Evolutionary conservation across 2,113 vertebrate genomes (phyloP).

Genomic region (Promerops cafer): DNA sequence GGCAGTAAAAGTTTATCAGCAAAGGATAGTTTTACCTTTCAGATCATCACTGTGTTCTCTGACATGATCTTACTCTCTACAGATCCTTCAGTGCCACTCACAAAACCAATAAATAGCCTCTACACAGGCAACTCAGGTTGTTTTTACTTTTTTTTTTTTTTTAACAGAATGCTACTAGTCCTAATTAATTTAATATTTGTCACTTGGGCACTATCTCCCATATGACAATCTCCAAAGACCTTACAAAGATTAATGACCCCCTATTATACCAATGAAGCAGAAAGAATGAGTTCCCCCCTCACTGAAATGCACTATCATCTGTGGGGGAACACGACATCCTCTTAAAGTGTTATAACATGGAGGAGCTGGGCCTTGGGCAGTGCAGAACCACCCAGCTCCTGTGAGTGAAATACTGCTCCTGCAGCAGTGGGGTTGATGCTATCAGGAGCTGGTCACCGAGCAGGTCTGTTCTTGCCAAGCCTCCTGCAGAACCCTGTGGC

Average conservation of each 20-base stretch:
- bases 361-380: background rate
- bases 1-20: constrained; percentile 31
- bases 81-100: background rate
- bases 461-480: background rate
- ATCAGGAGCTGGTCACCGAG: background rate
- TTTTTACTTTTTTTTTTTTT: background rate
- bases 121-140: background rate
- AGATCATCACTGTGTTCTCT: background rate
- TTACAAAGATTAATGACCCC: constrained; percentile 31
- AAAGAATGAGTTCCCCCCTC: constrained; percentile 9
- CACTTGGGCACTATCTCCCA: constrained; percentile 5
- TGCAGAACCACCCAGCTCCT: background rate
- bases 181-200: constrained; percentile 50
- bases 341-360: background rate
- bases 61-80: background rate
- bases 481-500: background rate
- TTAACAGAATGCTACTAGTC: background rate
- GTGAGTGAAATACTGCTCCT: background rate
- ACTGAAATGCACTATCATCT: background rate
- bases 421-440: background rate
- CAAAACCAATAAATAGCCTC: background rate
- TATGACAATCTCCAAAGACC: constrained; percentile 14
- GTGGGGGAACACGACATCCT: background rate
- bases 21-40: background rate
- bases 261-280: constrained; percentile 11